Base-by-base conservation (phyloP, 2,797 vertebrate species). In the Orientallactaga sibirica region DNA sequence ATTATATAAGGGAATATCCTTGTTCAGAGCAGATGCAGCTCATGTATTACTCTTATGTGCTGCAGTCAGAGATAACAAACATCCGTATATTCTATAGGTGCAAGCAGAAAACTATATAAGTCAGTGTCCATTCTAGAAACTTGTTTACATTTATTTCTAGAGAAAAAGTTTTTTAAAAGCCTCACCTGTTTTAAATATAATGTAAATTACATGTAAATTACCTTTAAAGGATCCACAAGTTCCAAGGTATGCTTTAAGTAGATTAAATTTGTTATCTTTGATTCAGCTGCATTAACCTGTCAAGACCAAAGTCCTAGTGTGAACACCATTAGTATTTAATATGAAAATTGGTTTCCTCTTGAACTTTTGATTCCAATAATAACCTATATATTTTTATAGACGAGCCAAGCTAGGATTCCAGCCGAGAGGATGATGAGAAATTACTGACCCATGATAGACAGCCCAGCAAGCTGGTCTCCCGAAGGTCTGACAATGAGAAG, bases 221-320 rank as follows among this genome's bases (percentile, higher is more conserved):
- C 99, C 99, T 99, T 99, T 93, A 99, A 97, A 93, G 98, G 98
- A 82, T 99, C 98, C 96, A 99, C 99, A 92, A 99, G 98, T 97
- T 99, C 99, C 95, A 99, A 97, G 1, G 99, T 99, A 98, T 99
- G 99, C 96, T 99, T 99, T 96, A 99, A 97, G 97, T 99, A 99
- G 97, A 99, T 99, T 94, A 99, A 97, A 96, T 99, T 99, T n/a
- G 98, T 98, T 97, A 99, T 99, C 98, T 99, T 99, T 91, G 99
- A 98, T 97, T 99, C 99, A 94, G 99, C 99, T 89, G 98, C 98
- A 98, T 99, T 99, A 97, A 99, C 98, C 99, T 99, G 97, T 97
- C 81, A 82, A 97, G 88, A 97, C 94, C 96, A 96, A 86, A 91
- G 92, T 89, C 66, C 16, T 62, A 97, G 86, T 77, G 73, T 80